These are phyloP conservation scores for Crioceris asparagi DNA, from an alignment of 2,888 invertebrate genomes.

Conservation along the genomic window DNA sequence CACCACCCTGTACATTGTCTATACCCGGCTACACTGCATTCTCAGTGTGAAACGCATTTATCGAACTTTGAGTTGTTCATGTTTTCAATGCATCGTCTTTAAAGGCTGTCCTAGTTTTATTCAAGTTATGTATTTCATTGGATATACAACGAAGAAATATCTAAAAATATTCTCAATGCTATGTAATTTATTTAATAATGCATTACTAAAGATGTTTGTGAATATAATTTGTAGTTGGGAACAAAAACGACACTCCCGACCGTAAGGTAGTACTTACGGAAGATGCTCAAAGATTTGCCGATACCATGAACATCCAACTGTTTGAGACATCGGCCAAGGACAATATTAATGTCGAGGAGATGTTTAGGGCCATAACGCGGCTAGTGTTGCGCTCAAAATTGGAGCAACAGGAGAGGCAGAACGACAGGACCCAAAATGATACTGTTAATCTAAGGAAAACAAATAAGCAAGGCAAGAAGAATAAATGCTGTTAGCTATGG, in stretches of 20 bases:
- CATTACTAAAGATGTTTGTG: neutral
- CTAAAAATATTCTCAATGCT: no score
- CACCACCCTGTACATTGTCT: no score
- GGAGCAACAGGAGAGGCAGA: constrained; percentile 66
- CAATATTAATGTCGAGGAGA: constrained; percentile 97
- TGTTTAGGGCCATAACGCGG: constrained; percentile 64
- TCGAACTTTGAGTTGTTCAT: no score
- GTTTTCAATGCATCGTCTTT: no score
- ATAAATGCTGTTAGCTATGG: constrained; percentile 41
- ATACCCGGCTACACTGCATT: no score
- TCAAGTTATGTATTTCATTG: no score
- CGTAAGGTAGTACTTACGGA: constrained; percentile 93
- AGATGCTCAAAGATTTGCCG: constrained; percentile 94
- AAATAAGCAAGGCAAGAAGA: constrained; percentile 51
- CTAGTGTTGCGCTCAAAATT: constrained; percentile 80
- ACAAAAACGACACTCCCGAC: constrained; percentile 92
- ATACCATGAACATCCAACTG: constrained; percentile 92
- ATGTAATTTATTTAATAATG: no score
- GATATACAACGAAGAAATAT: no score
- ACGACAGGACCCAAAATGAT: constrained; percentile 51
- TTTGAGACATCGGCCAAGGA: constrained; percentile 99
- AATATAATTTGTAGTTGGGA: constrained; percentile 64
- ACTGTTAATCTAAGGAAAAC: constrained; percentile 62
- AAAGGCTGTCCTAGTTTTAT: no score
- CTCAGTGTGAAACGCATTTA: no score